A percentile compares a stretch with the other conserved stretches of the same genome.
These are phyloP conservation scores for Hippopotamyrus pictus DNA, from an alignment of 2,797 vertebrate species.

Conservation along the genomic window DNA sequence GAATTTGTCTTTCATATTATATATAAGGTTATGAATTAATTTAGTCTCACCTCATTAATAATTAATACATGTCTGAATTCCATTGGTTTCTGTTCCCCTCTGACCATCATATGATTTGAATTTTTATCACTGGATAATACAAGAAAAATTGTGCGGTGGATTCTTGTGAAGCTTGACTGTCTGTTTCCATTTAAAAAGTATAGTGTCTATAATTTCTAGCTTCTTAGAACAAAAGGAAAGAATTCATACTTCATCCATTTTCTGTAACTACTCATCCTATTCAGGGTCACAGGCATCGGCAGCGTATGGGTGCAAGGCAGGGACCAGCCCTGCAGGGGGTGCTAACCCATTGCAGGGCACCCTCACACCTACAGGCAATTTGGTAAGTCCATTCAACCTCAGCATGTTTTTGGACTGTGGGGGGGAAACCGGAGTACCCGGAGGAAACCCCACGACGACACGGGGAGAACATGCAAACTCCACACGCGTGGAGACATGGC, in stretches of 20 bases:
- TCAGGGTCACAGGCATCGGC: background rate
- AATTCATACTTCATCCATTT: background rate
- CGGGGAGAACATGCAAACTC: background rate
- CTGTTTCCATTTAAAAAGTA: background rate
- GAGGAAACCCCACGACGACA: background rate
- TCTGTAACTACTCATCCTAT: background rate
- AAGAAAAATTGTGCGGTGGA: background rate
- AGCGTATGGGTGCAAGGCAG: background rate
- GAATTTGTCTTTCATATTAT: background rate
- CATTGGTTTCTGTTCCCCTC: background rate
- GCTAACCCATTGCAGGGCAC: background rate
- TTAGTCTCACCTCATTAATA: background rate
- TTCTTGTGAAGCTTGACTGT: background rate
- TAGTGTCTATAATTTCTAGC: background rate
- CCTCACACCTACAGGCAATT: background rate
- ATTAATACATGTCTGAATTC: background rate
- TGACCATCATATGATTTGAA: background rate
- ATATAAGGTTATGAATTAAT: background rate
- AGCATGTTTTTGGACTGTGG: background rate
- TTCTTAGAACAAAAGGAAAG: background rate
- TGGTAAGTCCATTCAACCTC: background rate
- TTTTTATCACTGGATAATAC: background rate
- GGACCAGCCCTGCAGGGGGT: background rate
- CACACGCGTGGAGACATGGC: background rate
- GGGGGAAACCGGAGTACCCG: background rate